phyloP scores from a whole-genome alignment of 2,888 invertebrate genomes.

The Acleris cristana region DNA sequence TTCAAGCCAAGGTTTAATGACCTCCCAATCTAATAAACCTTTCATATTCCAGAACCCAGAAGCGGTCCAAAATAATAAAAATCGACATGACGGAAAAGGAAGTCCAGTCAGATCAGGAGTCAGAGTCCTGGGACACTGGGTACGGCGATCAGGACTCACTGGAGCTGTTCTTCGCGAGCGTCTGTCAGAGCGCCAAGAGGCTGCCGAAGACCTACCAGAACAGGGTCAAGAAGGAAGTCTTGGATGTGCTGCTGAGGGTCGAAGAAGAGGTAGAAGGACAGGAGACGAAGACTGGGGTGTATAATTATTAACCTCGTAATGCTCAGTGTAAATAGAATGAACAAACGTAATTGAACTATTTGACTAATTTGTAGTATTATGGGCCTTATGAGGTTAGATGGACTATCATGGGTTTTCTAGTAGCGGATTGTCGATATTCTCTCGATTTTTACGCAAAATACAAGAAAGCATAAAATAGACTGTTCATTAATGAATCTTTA shows the following conservation, averaged over 20 bases:
- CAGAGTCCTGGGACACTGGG: slow-evolving; percentile 56
- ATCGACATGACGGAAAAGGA: slow-evolving; percentile 56
- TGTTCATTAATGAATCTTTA: too few relatives aligned
- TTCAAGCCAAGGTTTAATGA: too few relatives aligned
- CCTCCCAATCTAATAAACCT: too few relatives aligned
- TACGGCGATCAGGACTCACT: slow-evolving; percentile 59
- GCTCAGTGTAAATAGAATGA: too few relatives aligned
- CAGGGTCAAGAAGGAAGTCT: slow-evolving; percentile 63
- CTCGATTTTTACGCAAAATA: too few relatives aligned
- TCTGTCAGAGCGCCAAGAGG: slow-evolving; percentile 71
- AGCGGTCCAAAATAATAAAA: slow-evolving; percentile 56
- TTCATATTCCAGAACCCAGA: slow-evolving; percentile 49
- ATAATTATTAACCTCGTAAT: slow-evolving; percentile 7
- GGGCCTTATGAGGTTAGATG: not conserved
- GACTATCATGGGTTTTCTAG: not conserved
- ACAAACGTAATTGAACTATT: too few relatives aligned
- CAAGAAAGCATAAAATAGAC: too few relatives aligned
- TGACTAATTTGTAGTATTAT: too few relatives aligned
- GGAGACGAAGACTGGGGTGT: slow-evolving; percentile 42
- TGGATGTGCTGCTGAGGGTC: slow-evolving; percentile 65
- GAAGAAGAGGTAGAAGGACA: slow-evolving; percentile 68
- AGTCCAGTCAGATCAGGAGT: slow-evolving; percentile 59
- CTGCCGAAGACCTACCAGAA: slow-evolving; percentile 62
- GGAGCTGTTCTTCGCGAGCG: slow-evolving; percentile 77
- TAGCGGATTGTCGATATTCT: too few relatives aligned